Conservation (phyloP, 2,113 vertebrate species). For the Eulemur macaco region DNA sequence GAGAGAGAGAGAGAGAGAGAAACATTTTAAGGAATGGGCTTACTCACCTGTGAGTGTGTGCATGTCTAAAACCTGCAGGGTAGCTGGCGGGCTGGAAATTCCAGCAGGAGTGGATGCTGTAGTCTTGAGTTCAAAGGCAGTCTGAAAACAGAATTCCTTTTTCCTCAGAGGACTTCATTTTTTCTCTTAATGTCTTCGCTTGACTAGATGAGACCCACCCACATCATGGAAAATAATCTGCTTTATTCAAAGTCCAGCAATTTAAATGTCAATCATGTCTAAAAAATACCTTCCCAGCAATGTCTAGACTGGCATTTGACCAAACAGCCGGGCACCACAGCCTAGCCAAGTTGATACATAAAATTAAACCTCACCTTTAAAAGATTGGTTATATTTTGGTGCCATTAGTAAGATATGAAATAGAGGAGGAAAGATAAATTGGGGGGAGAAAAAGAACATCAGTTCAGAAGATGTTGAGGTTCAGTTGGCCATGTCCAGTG, state of each 20-base stretch:
- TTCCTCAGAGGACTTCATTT: neutral
- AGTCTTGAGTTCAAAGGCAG: neutral
- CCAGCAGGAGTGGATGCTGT: neutral
- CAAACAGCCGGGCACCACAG: neutral
- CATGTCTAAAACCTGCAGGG: neutral
- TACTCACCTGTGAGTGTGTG: neutral
- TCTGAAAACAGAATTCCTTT: neutral
- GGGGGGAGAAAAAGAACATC: neutral
- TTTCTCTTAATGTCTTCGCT: neutral
- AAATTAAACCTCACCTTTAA: neutral
- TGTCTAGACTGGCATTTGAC: neutral
- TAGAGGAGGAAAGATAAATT: neutral
- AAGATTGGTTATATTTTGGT: neutral
- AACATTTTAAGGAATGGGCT: neutral
- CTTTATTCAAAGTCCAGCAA: neutral
- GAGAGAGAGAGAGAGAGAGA: too few species aligned
- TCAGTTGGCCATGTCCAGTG: neutral
- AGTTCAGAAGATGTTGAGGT: neutral
- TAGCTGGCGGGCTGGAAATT: neutral
- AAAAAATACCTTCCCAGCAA: neutral
- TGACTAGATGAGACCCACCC: too few species aligned
- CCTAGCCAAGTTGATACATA: neutral
- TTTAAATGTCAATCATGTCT: neutral
- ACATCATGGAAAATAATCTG: neutral
- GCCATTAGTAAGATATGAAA: neutral